These are phyloP conservation scores for Urophycis tenuis DNA, from an alignment of 2,797 vertebrate species.

Conservation along the genomic window DNA sequence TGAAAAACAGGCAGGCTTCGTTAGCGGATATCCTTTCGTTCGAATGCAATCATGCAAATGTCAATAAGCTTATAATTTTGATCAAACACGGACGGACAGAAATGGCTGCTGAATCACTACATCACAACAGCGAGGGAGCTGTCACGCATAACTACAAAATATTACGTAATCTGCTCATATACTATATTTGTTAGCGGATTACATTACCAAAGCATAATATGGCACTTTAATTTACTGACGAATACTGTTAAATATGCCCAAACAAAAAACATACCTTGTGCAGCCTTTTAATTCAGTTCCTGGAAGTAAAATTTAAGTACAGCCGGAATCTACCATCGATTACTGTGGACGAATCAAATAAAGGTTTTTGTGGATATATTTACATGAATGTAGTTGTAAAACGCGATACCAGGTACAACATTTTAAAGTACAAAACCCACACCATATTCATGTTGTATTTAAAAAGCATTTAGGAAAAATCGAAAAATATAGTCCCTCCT, in stretches of 20 bases:
- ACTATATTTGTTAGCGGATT: background rate
- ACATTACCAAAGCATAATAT: conserved; percentile 3
- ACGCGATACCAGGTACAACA: background rate
- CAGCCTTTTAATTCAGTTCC: conserved; percentile 47
- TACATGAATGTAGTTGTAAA: background rate
- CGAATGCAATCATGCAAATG: background rate
- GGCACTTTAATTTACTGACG: conserved; percentile 5
- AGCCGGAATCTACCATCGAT: conserved; percentile 48
- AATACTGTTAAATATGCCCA: conserved; percentile 19
- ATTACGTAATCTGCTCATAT: background rate
- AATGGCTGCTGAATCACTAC: background rate
- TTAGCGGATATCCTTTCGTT: background rate
- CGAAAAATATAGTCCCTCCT: conserved; percentile 1
- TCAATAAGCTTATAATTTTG: background rate
- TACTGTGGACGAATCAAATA: background rate
- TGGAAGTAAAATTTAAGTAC: conserved; percentile 56
- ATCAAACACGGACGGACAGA: background rate
- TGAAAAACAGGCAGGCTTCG: conserved; percentile 31
- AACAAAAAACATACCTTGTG: conserved; percentile 54
- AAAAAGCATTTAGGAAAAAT: background rate
- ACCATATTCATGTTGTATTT: background rate
- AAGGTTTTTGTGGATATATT: background rate
- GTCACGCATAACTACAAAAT: conserved; percentile 4
- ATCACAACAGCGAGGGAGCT: conserved; percentile 1
- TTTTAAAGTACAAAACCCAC: background rate